phyloP scores from a whole-genome alignment of 2,797 vertebrate species.

The Bradypodion pumilum region DNA sequence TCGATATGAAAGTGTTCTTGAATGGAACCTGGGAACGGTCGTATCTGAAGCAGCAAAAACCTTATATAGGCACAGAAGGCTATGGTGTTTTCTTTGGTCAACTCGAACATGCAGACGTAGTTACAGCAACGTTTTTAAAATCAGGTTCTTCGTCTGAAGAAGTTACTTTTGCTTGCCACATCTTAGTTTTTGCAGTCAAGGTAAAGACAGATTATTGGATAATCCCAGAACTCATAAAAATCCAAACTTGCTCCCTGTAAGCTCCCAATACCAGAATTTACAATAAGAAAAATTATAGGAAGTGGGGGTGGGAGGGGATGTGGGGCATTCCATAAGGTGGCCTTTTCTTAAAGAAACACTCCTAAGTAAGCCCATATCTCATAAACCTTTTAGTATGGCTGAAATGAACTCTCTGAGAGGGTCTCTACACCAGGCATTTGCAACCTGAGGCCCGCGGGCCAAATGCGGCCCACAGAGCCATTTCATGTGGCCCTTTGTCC shows the following conservation, averaged over 20 bases:
- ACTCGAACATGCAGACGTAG: background rate
- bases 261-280: background rate
- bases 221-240: background rate
- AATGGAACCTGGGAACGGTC: background rate
- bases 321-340: background rate
- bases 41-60: background rate
- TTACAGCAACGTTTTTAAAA: background rate
- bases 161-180: background rate
- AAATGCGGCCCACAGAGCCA: no score
- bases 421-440: background rate
- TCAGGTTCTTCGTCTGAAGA: no score
- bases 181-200: background rate
- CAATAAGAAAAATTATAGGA: background rate
- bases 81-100: background rate
- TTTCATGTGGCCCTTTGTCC: no score
- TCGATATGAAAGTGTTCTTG: background rate
- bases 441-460: no score
- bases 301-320: no score
- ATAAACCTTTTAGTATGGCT: background rate
- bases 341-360: background rate
- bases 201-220: background rate
- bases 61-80: background rate
- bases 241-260: background rate
- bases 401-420: background rate
- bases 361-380: background rate